phyloP scores from a whole-genome alignment of 2,113 vertebrate genomes.

The Erinaceus europaeus region DNA sequence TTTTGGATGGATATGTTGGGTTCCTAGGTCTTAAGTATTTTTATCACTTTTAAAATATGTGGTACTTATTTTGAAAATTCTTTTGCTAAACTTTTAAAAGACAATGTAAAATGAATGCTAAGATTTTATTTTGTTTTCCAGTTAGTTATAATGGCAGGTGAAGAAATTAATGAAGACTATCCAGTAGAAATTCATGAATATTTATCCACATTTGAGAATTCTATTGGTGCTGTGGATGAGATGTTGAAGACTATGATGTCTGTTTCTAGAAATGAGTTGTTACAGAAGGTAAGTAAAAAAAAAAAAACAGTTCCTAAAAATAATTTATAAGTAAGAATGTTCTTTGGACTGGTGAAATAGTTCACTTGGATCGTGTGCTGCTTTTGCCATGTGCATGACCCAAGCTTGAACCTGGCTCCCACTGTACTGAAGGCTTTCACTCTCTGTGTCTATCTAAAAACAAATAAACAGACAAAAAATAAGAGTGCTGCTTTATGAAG shows the following conservation, averaged over 20 bases:
- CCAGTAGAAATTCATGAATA: slow-evolving; percentile 95
- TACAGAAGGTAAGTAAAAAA: slow-evolving; percentile 85
- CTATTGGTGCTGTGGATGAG: slow-evolving; percentile 86
- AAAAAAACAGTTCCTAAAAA: slow-evolving; percentile 17
- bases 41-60: slow-evolving; percentile 25
- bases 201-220: slow-evolving; percentile 88
- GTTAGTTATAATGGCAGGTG: slow-evolving; percentile 80
- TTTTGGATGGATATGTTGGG: too few relatives aligned
- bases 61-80: neutral
- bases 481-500: neutral
- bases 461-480: too few relatives aligned
- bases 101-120: slow-evolving; percentile 21
- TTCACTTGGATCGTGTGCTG: too few relatives aligned
- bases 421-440: too few relatives aligned
- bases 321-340: neutral
- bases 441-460: too few relatives aligned
- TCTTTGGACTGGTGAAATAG: too few relatives aligned
- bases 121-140: slow-evolving; percentile 61
- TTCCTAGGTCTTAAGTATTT: too few relatives aligned
- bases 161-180: slow-evolving; percentile 86
- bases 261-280: slow-evolving; percentile 87
- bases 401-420: too few relatives aligned
- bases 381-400: too few relatives aligned
- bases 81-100: neutral
- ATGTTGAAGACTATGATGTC: slow-evolving; percentile 92